Percentiles rank a stretch among this genome's conserved stretches.
These are phyloP conservation scores for Ctenodactylus gundi DNA, from an alignment of 2,113 vertebrate genomes.

Conservation along the genomic window DNA sequence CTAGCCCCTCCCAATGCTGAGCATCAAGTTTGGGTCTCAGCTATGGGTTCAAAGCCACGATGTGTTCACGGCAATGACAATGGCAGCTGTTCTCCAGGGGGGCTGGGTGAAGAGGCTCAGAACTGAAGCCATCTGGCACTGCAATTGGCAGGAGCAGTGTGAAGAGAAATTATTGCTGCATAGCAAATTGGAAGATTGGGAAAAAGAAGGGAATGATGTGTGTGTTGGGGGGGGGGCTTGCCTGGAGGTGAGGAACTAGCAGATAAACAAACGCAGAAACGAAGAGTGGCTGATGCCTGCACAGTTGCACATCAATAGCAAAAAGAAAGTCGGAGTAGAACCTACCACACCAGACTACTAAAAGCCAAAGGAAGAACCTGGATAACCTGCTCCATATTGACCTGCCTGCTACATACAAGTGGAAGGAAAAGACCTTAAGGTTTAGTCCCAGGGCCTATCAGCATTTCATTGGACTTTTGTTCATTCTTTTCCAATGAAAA, in stretches of 20 bases:
- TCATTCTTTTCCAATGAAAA: not conserved
- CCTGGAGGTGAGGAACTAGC: constrained; percentile 78
- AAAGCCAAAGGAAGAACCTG: not conserved
- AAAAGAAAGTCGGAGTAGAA: not conserved
- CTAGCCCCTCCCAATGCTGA: constrained; percentile 56
- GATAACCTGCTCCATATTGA: accelerated
- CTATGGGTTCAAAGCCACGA: constrained; percentile 80
- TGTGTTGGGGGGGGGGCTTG: constrained; percentile 39
- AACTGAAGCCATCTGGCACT: constrained; percentile 81
- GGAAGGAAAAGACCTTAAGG: not conserved
- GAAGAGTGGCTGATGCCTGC: constrained; percentile 60
- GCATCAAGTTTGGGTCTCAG: constrained; percentile 77
- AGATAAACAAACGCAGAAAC: constrained; percentile 75
- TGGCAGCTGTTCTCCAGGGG: constrained; percentile 78
- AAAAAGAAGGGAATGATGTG: constrained; percentile 61
- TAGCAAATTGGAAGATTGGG: constrained; percentile 74
- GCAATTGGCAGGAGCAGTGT: constrained; percentile 70
- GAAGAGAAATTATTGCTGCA: constrained; percentile 81
- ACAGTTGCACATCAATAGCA: not conserved
- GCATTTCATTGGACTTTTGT: not conserved
- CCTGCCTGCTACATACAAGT: not conserved
- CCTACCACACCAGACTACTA: accelerated
- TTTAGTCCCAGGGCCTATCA: not conserved
- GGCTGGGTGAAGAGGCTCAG: constrained; percentile 65
- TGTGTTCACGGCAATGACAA: constrained; percentile 81